A percentile compares a stretch with the other conserved stretches of the same genome.
phyloP scores from a whole-genome alignment of 2,888 invertebrate genomes.

The Onchidella celtica region DNA sequence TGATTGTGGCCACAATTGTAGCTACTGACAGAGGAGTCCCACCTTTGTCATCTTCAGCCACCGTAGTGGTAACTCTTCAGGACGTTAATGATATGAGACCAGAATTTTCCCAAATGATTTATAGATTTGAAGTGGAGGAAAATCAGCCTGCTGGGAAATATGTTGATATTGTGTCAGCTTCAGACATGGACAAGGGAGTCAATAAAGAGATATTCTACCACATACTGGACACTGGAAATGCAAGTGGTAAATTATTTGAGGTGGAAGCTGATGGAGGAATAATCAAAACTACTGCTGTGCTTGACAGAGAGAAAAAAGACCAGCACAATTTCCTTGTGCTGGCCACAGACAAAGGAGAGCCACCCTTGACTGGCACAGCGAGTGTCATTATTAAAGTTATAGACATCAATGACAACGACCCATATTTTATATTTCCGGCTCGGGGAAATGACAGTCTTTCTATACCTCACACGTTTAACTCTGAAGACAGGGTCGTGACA shows the following conservation, averaged over 20 bases:
- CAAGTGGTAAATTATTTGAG: conserved; percentile 19
- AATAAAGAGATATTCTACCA: conserved; percentile 50
- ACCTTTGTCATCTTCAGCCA: conserved; percentile 89
- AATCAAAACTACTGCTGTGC: conserved; percentile 44
- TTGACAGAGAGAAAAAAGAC: conserved; percentile 48
- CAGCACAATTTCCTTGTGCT: conserved; percentile 41
- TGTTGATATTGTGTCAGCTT: conserved; percentile 74
- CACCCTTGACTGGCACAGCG: conserved; percentile 49
- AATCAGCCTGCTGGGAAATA: conserved; percentile 68
- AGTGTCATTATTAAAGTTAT: conserved; percentile 47
- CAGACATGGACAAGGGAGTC: conserved; percentile 50
- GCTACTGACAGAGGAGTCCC: conserved; percentile 87
- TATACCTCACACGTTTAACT: conserved; percentile 63
- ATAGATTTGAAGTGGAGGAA: conserved; percentile 81
- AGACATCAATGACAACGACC: conserved; percentile 55
- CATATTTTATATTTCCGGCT: conserved; percentile 47
- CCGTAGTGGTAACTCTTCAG: conserved; percentile 94
- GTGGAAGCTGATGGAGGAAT: conserved; percentile 46
- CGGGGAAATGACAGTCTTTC: conserved; percentile 65
- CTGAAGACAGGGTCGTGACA: conserved; percentile 77
- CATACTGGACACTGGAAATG: background rate
- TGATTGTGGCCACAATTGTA: conserved; percentile 86
- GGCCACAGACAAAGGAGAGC: conserved; percentile 47
- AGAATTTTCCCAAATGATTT: conserved; percentile 56
- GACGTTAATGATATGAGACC: conserved; percentile 99